A percentile compares a stretch with the other conserved stretches of the same genome.
These are phyloP conservation scores for Drosophila paracracens DNA, from an alignment of 2,888 invertebrate genomes.

Conservation along the genomic window DNA sequence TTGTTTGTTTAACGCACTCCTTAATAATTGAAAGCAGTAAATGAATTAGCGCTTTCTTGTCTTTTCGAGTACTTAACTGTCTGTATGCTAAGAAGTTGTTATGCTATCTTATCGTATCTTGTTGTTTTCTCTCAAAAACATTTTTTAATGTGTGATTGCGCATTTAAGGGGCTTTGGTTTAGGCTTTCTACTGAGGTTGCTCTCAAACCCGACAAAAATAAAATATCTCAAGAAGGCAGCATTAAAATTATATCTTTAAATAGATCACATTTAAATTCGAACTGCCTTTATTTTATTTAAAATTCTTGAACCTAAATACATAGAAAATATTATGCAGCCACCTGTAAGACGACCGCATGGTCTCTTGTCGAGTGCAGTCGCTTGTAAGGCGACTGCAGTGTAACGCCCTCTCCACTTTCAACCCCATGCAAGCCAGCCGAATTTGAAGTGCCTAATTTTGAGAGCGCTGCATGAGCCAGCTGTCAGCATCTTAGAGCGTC, in stretches of 20 bases:
- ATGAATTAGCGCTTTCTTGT: conserved; percentile 42
- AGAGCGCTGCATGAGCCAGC: too few relatives aligned
- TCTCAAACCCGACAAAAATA: not conserved
- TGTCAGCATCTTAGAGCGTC: too few relatives aligned
- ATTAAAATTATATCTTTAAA: not conserved
- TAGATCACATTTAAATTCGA: not conserved
- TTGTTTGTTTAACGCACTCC: conserved; percentile 2
- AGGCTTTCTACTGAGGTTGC: not conserved
- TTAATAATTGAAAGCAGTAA: conserved; percentile 17
- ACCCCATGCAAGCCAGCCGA: too few relatives aligned
- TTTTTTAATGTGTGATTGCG: conserved; percentile 60
- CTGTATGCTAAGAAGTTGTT: conserved; percentile 6
- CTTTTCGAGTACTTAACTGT: conserved; percentile 11
- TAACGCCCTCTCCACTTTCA: too few relatives aligned
- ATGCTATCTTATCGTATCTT: conserved; percentile 57
- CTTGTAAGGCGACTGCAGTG: too few relatives aligned
- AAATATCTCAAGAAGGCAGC: not conserved
- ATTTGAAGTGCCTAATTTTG: too few relatives aligned
- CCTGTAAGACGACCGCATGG: too few relatives aligned
- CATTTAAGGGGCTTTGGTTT: conserved; percentile 65
- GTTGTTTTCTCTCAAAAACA: conserved; percentile 10
- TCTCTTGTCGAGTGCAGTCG: too few relatives aligned
- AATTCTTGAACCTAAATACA: too few relatives aligned
- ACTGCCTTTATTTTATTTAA: too few relatives aligned
- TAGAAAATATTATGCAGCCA: too few relatives aligned